Conservation (phyloP, 2,888 invertebrate species). For the Dynastes maya region DNA sequence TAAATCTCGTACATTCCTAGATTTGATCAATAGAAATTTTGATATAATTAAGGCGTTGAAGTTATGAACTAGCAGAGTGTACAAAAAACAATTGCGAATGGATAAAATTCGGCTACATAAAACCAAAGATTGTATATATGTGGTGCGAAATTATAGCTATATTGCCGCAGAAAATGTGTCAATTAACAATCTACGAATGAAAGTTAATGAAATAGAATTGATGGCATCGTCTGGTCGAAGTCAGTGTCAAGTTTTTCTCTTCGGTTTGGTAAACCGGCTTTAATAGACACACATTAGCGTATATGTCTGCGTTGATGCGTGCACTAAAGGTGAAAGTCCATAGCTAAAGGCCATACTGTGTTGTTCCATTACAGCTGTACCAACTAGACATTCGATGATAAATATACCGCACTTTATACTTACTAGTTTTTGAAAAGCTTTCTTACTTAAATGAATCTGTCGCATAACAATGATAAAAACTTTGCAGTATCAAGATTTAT, state of each 20-base stretch:
- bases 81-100: too few relatives aligned
- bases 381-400: too few relatives aligned
- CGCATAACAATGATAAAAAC: too few relatives aligned
- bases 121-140: not conserved
- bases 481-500: too few relatives aligned
- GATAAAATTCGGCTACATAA: not conserved
- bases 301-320: not conserved
- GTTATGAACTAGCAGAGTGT: too few relatives aligned
- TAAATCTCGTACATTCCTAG: too few relatives aligned
- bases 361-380: not conserved
- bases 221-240: conserved; percentile 5
- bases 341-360: conserved; percentile 18
- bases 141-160: not conserved
- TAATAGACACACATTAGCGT: conserved; percentile 3
- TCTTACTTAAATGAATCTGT: too few relatives aligned
- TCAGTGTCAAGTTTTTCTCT: conserved; percentile 35
- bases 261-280: conserved; percentile 1
- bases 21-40: too few relatives aligned
- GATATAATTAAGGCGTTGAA: too few relatives aligned
- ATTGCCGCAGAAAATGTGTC: not conserved
- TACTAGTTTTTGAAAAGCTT: too few relatives aligned
- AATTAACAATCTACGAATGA: conserved; percentile 24
- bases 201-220: conserved; percentile 35
- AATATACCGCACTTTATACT: too few relatives aligned
- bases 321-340: conserved; percentile 37